Evolutionary conservation across 2,888 invertebrate species (phyloP), one percentile per base, ranked within the genome.

Genomic region (Fragum whitleyi): DNA sequence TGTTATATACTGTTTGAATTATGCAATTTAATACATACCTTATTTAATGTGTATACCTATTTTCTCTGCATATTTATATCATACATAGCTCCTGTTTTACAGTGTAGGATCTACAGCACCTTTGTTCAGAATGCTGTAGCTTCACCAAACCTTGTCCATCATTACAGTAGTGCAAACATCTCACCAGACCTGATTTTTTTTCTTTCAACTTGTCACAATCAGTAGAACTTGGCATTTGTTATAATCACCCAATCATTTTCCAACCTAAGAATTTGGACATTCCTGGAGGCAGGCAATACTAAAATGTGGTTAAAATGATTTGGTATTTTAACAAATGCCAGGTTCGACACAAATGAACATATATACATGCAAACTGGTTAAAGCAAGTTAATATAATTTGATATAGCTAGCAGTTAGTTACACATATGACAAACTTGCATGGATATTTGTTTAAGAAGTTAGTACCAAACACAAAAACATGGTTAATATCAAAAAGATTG

Each of bases 161-260:
- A 57, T 28, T 57, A 53, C 53, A 57, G 57, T 57, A 28, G n/a
- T n/a, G n/a, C 55, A 55, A 55, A 55, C 55, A 55, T 55, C 55
- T 55, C 23, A 57, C 57, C 57, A 57, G 57, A 57, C 57, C 57
- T 57, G 26, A 11, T 57, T 26, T 57, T 57, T 57, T 23, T 26
- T 57, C 26, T 26, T 57, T 57, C 57, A 57, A 57, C 57, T 57
- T 28, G 57, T 57, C 28, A 57, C 57, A 57, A 57, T 57, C 26
- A 57, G 57, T 57, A 57, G 26, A 57, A 57, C 57, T 57, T 57
- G 57, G 57, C 57, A 57, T 57, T 57, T 26, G 57, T 57, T 57
- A 57, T 57, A 26, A 57, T 19, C 57, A 57, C 26, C 57, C 57
- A 57, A 57, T 57, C 57, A 57, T 57, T 57, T 23, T 57, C 57